Evolutionary conservation across 2,113 vertebrate genomes (phyloP).

Genomic region (Malaclemys terrapin): DNA sequence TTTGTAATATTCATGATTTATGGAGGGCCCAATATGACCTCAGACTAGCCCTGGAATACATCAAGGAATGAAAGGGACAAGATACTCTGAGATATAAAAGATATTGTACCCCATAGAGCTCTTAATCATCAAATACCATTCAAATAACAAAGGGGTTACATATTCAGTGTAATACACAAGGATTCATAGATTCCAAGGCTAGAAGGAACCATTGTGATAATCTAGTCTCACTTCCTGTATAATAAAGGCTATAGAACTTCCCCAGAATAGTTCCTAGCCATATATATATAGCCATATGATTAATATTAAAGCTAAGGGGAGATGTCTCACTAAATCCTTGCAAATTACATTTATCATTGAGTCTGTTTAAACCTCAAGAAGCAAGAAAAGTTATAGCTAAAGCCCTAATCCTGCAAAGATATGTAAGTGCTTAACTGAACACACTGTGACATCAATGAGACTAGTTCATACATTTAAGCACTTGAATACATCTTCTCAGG

Average conservation of each 20-base stretch:
- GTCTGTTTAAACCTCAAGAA: not conserved
- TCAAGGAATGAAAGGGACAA: not conserved
- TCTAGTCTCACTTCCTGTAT: not conserved
- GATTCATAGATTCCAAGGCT: not conserved
- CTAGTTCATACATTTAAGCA: not conserved
- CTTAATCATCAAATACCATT: not conserved
- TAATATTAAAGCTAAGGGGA: not conserved
- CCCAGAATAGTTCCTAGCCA: not conserved
- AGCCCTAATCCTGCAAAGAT: not conserved
- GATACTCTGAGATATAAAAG: not conserved
- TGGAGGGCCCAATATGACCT: not conserved
- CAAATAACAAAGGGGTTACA: not conserved
- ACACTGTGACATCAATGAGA: not conserved
- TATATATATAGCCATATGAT: rapidly evolving
- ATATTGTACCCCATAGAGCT: not conserved
- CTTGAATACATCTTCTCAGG: not conserved
- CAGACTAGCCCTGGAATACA: not conserved
- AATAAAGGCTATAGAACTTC: not conserved
- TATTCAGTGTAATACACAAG: not conserved
- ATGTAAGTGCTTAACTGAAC: not conserved
- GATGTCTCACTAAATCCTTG: not conserved
- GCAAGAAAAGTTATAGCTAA: not conserved
- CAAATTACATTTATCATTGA: not conserved
- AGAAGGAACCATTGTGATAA: not conserved
- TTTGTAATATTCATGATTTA: not conserved